Evolutionary conservation across 2,888 invertebrate genomes (phyloP), one percentile per base, ranked within the genome.

Genomic region (Blera fallax): DNA sequence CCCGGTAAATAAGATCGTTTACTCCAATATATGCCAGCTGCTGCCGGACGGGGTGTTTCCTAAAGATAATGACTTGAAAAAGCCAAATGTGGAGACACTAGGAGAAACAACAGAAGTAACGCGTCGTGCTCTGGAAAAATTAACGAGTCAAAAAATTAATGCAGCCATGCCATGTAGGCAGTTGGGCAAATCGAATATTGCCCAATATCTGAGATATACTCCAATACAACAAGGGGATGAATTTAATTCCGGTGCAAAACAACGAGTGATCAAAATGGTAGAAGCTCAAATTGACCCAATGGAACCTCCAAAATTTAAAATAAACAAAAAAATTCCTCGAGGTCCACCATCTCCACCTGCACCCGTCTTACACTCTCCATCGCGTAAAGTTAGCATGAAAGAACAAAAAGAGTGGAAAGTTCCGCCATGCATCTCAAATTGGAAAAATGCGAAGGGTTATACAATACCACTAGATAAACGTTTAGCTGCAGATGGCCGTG

Each of bases 351-450:
- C 99, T 0, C 99, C 99, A 0, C 99, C 99, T 16, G 99, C 99
- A 6, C 99, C 99, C 0, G 99, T 99, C 10, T 94, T 99, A 92
- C 99, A 99, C 93, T 99, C 99, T 0, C 99, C 99, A 0, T 98
- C 99, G 0, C 94, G 99, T 69, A 96, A 99, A 91, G 98, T 98
- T 0, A 98, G 99, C 2, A 99, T 99, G 0, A 99, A 99, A 90
- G 99, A 99, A 91, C 99, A 99, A 91, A 96, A 98, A 83, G 99
- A 99, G 91, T 99, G 99, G 99, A 99, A 99, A 93, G 94, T 94
- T 76, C 99, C 99, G 6, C 99, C 99, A 0, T 99, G 99, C 89
- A 99, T 99, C 87, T 98, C 98, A 0, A 99, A 99, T 91, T 99
- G 99, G 99, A 99, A 99, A 93, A 99, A 99, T 92, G 97, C 99